Evolutionary conservation across 2,797 vertebrate species (phyloP).

Genomic region (Phrynocephalus forsythii): DNA sequence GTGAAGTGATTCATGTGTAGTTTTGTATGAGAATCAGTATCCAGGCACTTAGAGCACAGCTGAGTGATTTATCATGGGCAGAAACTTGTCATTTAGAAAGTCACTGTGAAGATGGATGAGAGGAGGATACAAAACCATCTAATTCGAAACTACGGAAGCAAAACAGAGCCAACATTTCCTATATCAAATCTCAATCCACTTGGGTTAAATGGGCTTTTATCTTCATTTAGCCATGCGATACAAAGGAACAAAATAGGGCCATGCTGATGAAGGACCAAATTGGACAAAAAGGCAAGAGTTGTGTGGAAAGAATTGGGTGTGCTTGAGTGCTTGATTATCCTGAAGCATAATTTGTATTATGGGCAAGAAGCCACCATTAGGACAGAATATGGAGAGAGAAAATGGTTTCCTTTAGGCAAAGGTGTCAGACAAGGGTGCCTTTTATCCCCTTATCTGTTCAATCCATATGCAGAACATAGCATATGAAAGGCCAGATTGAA

Average conservation of each 20-base stretch:
- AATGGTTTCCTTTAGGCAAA: no score
- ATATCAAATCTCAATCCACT: not conserved
- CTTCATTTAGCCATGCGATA: no score
- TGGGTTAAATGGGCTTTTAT: not conserved
- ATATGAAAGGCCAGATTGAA: no score
- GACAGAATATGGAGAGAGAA: no score
- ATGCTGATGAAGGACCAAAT: not conserved
- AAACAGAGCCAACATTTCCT: conserved; percentile 29
- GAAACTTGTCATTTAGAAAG: not conserved
- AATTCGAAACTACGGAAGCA: conserved; percentile 30
- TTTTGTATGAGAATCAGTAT: conserved; percentile 18
- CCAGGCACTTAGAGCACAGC: conserved; percentile 20
- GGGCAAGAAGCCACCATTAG: no score
- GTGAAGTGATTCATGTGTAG: conserved; percentile 8
- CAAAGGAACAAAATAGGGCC: not conserved
- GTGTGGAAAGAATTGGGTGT: not conserved
- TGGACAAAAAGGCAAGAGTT: not conserved
- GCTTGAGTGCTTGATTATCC: no score
- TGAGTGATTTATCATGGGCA: conserved; percentile 32
- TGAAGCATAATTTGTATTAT: no score
- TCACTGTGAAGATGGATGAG: not conserved
- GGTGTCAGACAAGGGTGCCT: no score
- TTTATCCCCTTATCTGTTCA: no score
- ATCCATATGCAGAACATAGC: no score
- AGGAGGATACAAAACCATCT: not conserved